Evolutionary conservation across 1,140 invertebrate genomes (phyloP).

Genomic region (Rhopalosiphum maidis): DNA sequence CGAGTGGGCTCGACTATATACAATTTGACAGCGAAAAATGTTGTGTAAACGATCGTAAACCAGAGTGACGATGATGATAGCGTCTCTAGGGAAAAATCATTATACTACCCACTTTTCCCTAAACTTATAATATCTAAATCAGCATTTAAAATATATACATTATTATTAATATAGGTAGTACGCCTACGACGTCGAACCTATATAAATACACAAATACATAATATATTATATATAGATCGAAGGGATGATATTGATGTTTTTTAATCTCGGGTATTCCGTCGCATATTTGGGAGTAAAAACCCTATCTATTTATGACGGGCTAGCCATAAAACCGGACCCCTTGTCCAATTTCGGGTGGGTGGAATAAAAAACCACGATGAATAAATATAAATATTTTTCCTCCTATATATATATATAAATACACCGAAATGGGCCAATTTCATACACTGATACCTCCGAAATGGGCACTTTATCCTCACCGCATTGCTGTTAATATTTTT

Average conservation of each 20-base stretch:
- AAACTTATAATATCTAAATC: neutral
- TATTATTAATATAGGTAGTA: neutral
- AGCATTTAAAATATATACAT: neutral
- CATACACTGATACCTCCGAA: neutral
- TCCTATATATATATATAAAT: neutral
- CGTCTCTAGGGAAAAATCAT: neutral
- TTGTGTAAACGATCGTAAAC: neutral
- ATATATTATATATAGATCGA: neutral
- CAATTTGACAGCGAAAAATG: neutral
- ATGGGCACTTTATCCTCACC: neutral
- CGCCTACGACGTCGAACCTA: neutral
- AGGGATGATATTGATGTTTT: constrained; percentile 50
- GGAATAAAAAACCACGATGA: constrained; percentile 1
- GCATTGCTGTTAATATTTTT: neutral
- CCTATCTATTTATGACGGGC: constrained; percentile 17
- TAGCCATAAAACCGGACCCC: constrained; percentile 14
- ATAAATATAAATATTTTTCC: constrained; percentile 15
- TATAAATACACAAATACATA: neutral
- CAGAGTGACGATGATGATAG: neutral
- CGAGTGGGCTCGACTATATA: neutral
- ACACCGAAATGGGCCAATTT: neutral
- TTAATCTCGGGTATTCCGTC: constrained; percentile 14
- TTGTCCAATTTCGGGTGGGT: neutral
- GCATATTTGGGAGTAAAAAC: neutral
- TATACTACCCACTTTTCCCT: neutral